phyloP scores from a whole-genome alignment of 2,888 invertebrate genomes.

The Ariolimax columbianus region DNA sequence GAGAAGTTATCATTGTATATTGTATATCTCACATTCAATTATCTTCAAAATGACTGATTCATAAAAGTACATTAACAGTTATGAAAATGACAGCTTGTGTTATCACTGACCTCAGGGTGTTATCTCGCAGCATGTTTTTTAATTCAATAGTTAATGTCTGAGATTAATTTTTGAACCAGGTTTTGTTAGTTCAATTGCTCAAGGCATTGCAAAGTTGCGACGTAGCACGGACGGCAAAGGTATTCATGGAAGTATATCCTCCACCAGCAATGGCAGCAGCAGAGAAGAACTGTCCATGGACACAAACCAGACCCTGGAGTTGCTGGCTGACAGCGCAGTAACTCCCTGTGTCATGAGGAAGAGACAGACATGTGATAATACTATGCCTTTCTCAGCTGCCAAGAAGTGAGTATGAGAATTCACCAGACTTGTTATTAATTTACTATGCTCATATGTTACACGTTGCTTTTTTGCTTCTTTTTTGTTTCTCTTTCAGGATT shows the following conservation, averaged over 20 bases:
- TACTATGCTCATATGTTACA: no score
- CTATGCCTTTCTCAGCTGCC: conserved; percentile 69
- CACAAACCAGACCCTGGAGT: conserved; percentile 35
- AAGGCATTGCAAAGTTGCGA: conserved; percentile 74
- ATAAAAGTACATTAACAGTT: no score
- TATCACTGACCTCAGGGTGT: no score
- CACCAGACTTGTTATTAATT: not conserved
- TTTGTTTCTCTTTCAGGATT: no score
- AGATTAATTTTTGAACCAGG: conserved; percentile 61
- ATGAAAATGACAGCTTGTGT: no score
- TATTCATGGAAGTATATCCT: conserved; percentile 46
- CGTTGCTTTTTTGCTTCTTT: no score
- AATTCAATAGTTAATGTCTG: no score
- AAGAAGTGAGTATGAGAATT: conserved; percentile 66
- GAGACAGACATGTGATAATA: conserved; percentile 65
- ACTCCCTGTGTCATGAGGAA: conserved; percentile 73
- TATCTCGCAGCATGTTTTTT: no score
- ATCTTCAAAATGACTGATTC: no score
- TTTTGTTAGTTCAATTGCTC: conserved; percentile 73
- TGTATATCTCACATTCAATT: no score
- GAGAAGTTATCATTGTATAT: no score
- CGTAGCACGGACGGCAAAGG: conserved; percentile 68
- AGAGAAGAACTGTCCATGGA: conserved; percentile 36
- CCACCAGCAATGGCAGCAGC: conserved; percentile 35
- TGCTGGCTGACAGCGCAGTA: conserved; percentile 33